Conservation (phyloP, 2,113 vertebrate species). For the Muscicapa adusta region DNA sequence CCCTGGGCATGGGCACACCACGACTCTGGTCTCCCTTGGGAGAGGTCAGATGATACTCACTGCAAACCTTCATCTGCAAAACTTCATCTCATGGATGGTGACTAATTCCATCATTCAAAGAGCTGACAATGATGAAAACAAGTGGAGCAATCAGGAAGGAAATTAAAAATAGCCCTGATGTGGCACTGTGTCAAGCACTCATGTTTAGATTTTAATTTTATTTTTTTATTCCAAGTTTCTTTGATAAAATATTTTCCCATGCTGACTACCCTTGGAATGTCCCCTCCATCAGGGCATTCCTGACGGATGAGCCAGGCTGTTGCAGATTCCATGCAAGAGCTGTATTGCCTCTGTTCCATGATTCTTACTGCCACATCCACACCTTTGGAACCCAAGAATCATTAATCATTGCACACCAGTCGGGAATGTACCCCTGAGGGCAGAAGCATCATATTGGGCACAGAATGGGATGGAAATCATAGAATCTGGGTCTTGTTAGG, state of each 20-base stretch:
- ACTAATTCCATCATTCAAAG: neutral
- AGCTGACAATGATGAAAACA: neutral
- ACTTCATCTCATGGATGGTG: neutral
- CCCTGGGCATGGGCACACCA: accelerated
- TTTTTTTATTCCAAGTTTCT: constrained; percentile 66
- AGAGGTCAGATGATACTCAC: neutral
- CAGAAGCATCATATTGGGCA: neutral
- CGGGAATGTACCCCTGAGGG: neutral
- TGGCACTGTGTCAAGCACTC: constrained; percentile 26
- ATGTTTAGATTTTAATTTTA: constrained; percentile 60
- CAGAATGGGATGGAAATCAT: neutral
- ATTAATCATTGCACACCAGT: neutral
- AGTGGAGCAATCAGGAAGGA: constrained; percentile 13
- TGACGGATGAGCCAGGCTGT: neutral
- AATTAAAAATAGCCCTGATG: constrained; percentile 62
- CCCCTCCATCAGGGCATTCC: constrained; percentile 8
- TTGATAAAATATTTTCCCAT: constrained; percentile 79
- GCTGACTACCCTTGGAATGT: constrained; percentile 57
- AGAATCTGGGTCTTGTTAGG: neutral
- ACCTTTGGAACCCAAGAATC: constrained; percentile 17
- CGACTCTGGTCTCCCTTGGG: neutral
- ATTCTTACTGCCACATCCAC: constrained; percentile 38
- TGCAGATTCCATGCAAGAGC: neutral
- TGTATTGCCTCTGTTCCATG: neutral
- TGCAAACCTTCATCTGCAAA: neutral